Conservation (phyloP, 2,888 invertebrate species). For the Leptothorax acervorum region DNA sequence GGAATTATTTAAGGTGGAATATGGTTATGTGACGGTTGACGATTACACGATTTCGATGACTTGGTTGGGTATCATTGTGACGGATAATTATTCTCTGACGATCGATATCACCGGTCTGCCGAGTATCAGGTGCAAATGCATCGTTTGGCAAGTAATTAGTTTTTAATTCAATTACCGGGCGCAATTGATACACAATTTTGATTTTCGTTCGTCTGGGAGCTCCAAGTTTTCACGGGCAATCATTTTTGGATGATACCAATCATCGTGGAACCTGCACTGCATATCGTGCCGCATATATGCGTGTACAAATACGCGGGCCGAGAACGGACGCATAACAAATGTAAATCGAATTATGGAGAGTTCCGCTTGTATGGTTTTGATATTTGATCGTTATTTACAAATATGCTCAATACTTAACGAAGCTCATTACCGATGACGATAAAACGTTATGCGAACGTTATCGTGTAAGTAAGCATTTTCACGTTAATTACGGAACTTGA, state of each 20-base stretch:
- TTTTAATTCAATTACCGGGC: conserved; percentile 48
- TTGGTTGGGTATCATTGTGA: conserved; percentile 46
- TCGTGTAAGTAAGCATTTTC: conserved; percentile 51
- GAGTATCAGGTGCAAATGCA: conserved; percentile 48
- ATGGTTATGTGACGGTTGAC: conserved; percentile 30
- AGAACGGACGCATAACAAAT: conserved; percentile 49
- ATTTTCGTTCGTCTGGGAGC: conserved; percentile 44
- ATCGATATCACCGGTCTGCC: conserved; percentile 24
- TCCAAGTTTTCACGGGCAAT: conserved; percentile 52
- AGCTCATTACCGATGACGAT: conserved; percentile 49
- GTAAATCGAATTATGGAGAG: conserved; percentile 53
- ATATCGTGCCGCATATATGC: neutral
- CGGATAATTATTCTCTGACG: conserved; percentile 48
- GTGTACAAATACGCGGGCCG: neutral
- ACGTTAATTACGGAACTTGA: conserved; percentile 41
- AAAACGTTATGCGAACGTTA: conserved; percentile 52
- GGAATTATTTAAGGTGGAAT: conserved; percentile 44
- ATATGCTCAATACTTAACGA: conserved; percentile 56
- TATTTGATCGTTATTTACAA: conserved; percentile 57
- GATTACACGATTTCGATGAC: conserved; percentile 52
- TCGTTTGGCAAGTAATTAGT: conserved; percentile 55
- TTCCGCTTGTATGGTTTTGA: conserved; percentile 50
- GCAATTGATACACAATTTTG: conserved; percentile 56
- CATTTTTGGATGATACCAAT: conserved; percentile 55
- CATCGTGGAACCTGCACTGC: conserved; percentile 31